Base-by-base conservation (phyloP, 2,113 vertebrate genomes). In the Siniperca knerii region DNA sequence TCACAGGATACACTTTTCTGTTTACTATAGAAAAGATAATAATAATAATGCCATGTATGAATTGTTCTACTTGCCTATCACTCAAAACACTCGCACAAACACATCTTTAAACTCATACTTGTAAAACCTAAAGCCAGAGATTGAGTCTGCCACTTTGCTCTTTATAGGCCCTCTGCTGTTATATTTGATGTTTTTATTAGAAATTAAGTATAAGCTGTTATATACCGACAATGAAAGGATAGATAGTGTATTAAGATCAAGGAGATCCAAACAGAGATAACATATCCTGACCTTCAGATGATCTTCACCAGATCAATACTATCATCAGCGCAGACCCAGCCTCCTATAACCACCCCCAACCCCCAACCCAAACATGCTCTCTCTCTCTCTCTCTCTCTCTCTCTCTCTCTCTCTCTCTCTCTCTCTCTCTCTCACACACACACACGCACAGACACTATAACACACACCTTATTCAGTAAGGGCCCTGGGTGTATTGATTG, bases 231-330 rank as follows among this genome's bases (percentile, higher is more conserved):
- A 72, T n/a, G 29, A 87, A 88, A 83, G 81, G 79, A 87, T 75
- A 73, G 60, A 52, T 75, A 74, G 71, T 89, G 83, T 77, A 89
- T 92, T 87, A 83, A 64, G 71, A 90, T 82, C 77, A 79, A 82
- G 87, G 77, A 57, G 12, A 42, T 58, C 61, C 79, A 83, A 88
- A 89, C 85, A 86, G 87, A 92, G 92, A 91, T 91, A 89, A 90
- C 87, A 89, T 52, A 90, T 90, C 90, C 88, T 90, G 90, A 94
- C 94, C 94, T 95, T 94, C 91, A 92, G 21, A 90, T 92, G 92
- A 92, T 94, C 93, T 93, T 92, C 90, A 90, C 69, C 88, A 92
- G 91, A 95, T 95, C 93, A 92, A 95, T 95, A 95, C 89, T 90
- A 91, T 92, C 93, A 93, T 94, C 92, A 89, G 73, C 25, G 15